Conservation (phyloP, 2,797 vertebrate genomes). For the Hydrocynus forskahlii region DNA sequence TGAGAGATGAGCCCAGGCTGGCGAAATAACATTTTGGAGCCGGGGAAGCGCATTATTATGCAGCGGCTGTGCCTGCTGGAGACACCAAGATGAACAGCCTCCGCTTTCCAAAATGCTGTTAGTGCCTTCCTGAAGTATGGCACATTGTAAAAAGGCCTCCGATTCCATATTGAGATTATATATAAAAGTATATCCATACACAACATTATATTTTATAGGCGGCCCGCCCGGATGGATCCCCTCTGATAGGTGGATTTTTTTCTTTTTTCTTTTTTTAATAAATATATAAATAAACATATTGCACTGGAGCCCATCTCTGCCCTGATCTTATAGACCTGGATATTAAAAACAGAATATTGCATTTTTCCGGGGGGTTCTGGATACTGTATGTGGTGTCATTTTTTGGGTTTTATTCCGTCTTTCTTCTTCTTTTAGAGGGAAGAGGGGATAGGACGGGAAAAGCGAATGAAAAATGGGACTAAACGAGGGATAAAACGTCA, state of each 20-base stretch:
- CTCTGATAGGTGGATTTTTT: constrained; percentile 71
- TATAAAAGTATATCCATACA: constrained; percentile 86
- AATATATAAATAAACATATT: constrained; percentile 88
- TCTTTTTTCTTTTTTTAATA: constrained; percentile 65
- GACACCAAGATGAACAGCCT: constrained; percentile 99
- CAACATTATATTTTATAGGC: constrained; percentile 86
- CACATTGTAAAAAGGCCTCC: constrained; percentile 96
- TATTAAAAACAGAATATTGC: constrained; percentile 89
- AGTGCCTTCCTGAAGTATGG: constrained; percentile 98
- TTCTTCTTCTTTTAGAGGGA: constrained; percentile 43
- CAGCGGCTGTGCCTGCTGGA: constrained; percentile 94
- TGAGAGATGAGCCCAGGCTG: constrained; percentile 98
- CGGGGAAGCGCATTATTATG: constrained; percentile 99
- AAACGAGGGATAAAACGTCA: constrained; percentile 63
- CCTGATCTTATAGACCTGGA: constrained; percentile 87
- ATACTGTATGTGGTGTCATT: constrained; percentile 66
- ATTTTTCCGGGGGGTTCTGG: constrained; percentile 76
- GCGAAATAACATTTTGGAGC: constrained; percentile 99
- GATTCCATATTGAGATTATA: constrained; percentile 96
- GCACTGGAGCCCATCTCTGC: constrained; percentile 82
- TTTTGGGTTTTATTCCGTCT: constrained; percentile 39
- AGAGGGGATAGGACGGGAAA: constrained; percentile 62
- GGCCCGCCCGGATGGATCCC: constrained; percentile 67
- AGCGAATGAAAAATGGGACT: constrained; percentile 70
- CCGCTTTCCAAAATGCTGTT: constrained; percentile 98